Conservation (phyloP, 2,797 vertebrate species). For the Argya squamiceps region DNA sequence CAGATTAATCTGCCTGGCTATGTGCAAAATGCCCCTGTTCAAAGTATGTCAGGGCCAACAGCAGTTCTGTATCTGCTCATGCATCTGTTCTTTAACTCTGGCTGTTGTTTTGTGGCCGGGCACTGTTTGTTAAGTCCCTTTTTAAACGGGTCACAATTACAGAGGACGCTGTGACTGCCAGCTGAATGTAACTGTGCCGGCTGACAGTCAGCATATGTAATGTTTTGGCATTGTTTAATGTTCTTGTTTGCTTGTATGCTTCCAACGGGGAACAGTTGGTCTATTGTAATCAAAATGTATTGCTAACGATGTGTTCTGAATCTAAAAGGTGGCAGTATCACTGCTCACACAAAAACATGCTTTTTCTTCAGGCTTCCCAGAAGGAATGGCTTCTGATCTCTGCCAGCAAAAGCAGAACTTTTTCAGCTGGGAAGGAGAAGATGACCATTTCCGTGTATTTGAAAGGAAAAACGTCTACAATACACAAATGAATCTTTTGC, state of each 20-base stretch:
- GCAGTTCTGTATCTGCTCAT: neutral
- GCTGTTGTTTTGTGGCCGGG: neutral
- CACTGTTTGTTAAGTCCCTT: neutral
- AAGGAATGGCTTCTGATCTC: neutral
- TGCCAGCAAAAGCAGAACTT: neutral
- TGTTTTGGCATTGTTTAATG: conserved; percentile 41
- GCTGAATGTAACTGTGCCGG: conserved; percentile 3
- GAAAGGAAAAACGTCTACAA: neutral
- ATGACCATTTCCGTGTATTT: neutral
- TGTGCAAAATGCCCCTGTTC: neutral
- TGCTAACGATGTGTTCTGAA: neutral
- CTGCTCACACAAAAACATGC: neutral
- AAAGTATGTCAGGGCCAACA: neutral
- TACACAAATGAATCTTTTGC: neutral
- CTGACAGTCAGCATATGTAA: conserved; percentile 34
- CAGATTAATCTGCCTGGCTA: neutral
- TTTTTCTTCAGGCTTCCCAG: neutral
- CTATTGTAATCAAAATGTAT: conserved; percentile 31
- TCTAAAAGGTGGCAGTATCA: neutral
- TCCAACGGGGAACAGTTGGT: conserved; percentile 25
- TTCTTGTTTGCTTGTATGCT: conserved; percentile 6
- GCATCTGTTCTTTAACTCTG: neutral
- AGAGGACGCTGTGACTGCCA: neutral
- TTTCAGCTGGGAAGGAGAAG: neutral
- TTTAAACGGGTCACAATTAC: neutral